phyloP scores from a whole-genome alignment of 2,797 vertebrate genomes.

The Silurus lanzhouensis region DNA sequence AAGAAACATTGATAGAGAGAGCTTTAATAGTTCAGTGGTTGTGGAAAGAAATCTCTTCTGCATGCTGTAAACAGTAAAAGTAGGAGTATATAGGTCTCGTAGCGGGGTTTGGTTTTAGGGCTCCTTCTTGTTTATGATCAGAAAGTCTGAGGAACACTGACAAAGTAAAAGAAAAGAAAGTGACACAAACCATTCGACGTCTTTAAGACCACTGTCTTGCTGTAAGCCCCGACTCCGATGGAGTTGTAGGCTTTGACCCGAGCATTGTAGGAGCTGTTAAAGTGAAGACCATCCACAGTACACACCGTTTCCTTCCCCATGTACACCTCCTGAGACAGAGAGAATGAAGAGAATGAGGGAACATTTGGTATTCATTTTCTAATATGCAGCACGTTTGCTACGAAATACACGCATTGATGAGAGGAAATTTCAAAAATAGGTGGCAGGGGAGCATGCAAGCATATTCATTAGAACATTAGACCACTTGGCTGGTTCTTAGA shows the following conservation, averaged over 20 bases:
- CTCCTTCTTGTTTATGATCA: constrained; percentile 23
- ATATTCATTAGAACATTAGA: not conserved
- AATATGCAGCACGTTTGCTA: constrained; percentile 43
- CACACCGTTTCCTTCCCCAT: constrained; percentile 97
- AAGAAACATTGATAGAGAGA: not conserved
- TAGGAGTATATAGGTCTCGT: not conserved
- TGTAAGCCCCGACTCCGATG: constrained; percentile 90
- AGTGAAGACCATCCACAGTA: constrained; percentile 96
- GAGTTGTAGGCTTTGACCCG: constrained; percentile 95
- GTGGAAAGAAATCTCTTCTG: not conserved
- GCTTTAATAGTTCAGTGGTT: not conserved
- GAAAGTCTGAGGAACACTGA: not conserved
- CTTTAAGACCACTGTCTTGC: constrained; percentile 94
- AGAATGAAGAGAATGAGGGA: constrained; percentile 38
- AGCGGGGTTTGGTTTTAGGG: constrained; percentile 13
- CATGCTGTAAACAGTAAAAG: not conserved
- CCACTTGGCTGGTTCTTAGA: not conserved
- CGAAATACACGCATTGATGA: constrained; percentile 50
- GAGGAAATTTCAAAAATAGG: not conserved
- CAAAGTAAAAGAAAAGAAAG: constrained; percentile 17
- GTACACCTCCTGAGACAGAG: constrained; percentile 89
- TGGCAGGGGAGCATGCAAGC: not conserved
- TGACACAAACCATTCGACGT: constrained; percentile 88
- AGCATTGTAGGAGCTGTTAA: constrained; percentile 96
- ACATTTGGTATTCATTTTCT: constrained; percentile 1